Base-by-base conservation (phyloP, 2,797 vertebrate species). In the Hipposideros larvatus region DNA sequence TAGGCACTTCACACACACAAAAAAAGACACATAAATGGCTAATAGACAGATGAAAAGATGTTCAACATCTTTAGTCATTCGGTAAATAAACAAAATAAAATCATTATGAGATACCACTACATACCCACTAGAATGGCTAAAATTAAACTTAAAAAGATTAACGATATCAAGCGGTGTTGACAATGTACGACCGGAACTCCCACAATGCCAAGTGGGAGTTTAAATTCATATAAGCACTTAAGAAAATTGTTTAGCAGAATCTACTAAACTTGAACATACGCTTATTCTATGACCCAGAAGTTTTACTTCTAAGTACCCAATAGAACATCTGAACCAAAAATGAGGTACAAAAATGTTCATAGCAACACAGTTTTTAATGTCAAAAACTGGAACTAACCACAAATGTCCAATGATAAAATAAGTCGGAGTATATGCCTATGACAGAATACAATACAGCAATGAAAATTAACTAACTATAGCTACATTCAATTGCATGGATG, bases 71-170 rank as follows among this genome's bases (percentile, higher is more conserved):
- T 41, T 78, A 86, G 65, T 48, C 65, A 22, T 57, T 57, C 16
- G 55, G 53, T 51, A 51, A 51, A 51, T 21, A 84, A 86, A 85
- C 19, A 85, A 79, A 93, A 90, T 34, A 66, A 91, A 87, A 74
- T 43, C n/a, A 92, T 65, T 22, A 65, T 61, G 15, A 82, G 46
- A 55, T 46, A 46, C 59, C 16, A 34, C 46, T 65, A 48, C 10
- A 43, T 59, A 51, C 7, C 22, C 51, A 68, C 51, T 31, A 59
- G 41, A 77, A 61, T 59, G 51, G n/a, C 51, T 77, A 43, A 77
- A 68, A 78, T 59, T 59, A 57, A 77, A 68, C 68, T 59, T 59
- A 57, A 78, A 84, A 92, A 68, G 46, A 68, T 16, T 48, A 37
- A 77, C 34, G 53, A 43, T 90, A 22, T 48, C 53, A 43, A 63